These are phyloP conservation scores for Spisula solida DNA, from an alignment of 2,888 invertebrate genomes.

Conservation along the genomic window DNA sequence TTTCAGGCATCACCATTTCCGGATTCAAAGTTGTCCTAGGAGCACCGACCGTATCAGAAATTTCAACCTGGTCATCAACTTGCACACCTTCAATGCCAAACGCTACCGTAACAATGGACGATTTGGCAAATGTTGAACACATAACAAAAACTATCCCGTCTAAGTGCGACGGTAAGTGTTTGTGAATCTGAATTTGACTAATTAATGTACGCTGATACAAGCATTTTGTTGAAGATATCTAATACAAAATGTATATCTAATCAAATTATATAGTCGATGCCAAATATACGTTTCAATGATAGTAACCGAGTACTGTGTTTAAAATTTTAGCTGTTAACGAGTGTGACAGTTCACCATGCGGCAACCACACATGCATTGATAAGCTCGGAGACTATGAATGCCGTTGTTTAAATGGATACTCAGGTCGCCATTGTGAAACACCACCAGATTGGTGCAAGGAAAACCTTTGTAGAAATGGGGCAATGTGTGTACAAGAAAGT, in stretches of 20 bases:
- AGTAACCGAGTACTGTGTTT: too few species aligned
- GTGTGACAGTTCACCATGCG: slow-evolving; percentile 52
- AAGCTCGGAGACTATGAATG: slow-evolving; percentile 47
- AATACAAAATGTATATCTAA: too few species aligned
- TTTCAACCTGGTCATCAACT: slow-evolving; percentile 17
- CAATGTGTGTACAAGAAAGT: slow-evolving; percentile 40
- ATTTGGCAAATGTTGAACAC: not conserved
- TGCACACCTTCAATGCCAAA: slow-evolving; percentile 28
- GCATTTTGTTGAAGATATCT: too few species aligned
- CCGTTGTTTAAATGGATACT: slow-evolving; percentile 46
- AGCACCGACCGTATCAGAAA: slow-evolving; percentile 6
- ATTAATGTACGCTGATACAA: too few species aligned
- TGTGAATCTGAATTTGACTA: too few species aligned
- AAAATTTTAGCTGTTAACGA: slow-evolving; percentile 50
- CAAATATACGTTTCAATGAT: too few species aligned
- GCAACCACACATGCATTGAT: slow-evolving; percentile 43
- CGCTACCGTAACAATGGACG: slow-evolving; percentile 31
- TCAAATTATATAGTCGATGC: too few species aligned
- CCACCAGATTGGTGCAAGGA: slow-evolving; percentile 51
- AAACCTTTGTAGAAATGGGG: slow-evolving; percentile 50
- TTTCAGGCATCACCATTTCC: slow-evolving; percentile 24
- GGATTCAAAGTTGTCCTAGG: slow-evolving; percentile 19
- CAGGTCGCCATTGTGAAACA: slow-evolving; percentile 53
- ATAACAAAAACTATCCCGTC: slow-evolving; percentile 34
- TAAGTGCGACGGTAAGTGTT: slow-evolving; percentile 47